phyloP scores from a whole-genome alignment of 2,797 vertebrate genomes.

The Syndactyla subalaris region DNA sequence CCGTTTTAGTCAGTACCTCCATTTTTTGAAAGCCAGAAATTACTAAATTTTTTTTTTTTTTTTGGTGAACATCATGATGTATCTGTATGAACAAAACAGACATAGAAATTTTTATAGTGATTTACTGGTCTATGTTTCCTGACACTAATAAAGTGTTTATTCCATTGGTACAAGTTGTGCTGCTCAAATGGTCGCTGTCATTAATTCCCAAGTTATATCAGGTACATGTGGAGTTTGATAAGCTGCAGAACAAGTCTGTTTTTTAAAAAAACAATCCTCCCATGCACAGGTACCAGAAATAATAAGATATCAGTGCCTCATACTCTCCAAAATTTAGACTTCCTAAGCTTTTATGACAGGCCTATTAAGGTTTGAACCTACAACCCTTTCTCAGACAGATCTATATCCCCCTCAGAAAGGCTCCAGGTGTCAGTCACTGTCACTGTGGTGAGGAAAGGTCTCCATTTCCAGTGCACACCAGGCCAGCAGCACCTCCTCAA shows the following conservation, averaged over 20 bases:
- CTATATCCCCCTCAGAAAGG: neutral
- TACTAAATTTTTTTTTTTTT: neutral
- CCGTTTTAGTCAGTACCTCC: neutral
- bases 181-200: neutral
- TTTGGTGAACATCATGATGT: neutral
- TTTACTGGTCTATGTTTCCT: neutral
- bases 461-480: neutral
- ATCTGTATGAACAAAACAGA: neutral
- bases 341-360: neutral
- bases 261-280: neutral
- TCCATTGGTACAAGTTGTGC: neutral
- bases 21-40: neutral
- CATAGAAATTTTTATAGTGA: neutral
- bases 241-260: neutral
- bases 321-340: neutral
- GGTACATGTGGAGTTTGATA: neutral
- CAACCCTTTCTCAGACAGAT: neutral
- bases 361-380: neutral
- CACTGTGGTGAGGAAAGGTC: neutral
- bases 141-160: neutral
- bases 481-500: neutral
- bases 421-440: neutral
- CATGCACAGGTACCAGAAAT: neutral
- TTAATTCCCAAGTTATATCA: neutral
- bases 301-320: neutral